Conservation (phyloP, 2,888 invertebrate genomes). For the Lithophane ornitopus region DNA sequence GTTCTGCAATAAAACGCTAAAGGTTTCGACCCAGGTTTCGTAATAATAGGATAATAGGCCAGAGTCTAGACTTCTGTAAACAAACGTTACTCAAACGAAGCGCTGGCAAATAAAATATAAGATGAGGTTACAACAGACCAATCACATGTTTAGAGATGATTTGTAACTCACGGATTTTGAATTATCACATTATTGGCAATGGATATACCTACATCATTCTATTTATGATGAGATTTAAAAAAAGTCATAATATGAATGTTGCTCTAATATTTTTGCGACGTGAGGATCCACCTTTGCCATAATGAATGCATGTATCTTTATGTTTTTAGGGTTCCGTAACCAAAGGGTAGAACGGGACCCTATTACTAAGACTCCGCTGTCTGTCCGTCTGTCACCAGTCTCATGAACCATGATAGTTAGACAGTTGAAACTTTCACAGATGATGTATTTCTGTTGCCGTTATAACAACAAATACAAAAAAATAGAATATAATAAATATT, state of each 20-base stretch:
- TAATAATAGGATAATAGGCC: slow-evolving; percentile 31
- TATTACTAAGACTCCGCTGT: too few species aligned
- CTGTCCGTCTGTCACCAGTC: too few species aligned
- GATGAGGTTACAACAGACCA: slow-evolving; percentile 15
- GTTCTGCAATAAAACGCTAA: slow-evolving; percentile 54
- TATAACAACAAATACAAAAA: too few species aligned
- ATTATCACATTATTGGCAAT: slow-evolving; percentile 28
- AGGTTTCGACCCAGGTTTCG: slow-evolving; percentile 49
- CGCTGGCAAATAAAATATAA: slow-evolving; percentile 22
- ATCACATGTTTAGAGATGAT: slow-evolving; percentile 26
- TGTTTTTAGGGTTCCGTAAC: too few species aligned
- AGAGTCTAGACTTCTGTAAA: slow-evolving; percentile 42
- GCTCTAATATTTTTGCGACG: not conserved
- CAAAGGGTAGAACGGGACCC: too few species aligned
- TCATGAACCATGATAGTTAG: too few species aligned
- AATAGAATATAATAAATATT: too few species aligned
- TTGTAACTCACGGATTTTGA: slow-evolving; percentile 17
- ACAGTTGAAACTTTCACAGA: too few species aligned
- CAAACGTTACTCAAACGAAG: slow-evolving; percentile 32
- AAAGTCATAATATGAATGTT: not conserved
- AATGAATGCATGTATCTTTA: not conserved
- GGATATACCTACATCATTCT: not conserved
- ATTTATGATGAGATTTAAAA: not conserved
- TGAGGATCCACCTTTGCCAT: not conserved
- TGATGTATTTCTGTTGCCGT: too few species aligned